Evolutionary conservation across 2,797 vertebrate genomes (phyloP).

Genomic region (Cuniculus paca): DNA sequence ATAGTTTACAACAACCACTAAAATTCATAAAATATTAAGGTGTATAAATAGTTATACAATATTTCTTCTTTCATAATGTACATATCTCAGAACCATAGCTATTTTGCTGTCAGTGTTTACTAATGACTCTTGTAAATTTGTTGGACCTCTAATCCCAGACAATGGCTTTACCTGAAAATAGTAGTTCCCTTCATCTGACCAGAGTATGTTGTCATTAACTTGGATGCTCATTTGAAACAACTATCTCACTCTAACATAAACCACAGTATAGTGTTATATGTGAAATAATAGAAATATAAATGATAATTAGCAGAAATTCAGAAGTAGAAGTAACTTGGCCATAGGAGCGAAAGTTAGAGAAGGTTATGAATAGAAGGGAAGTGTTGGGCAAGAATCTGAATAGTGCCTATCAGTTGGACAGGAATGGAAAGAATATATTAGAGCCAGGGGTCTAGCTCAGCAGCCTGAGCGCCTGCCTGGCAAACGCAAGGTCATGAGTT

Average conservation of each 20-base stretch:
- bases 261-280: not conserved
- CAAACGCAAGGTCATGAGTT: too few relatives aligned
- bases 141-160: not conserved
- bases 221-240: not conserved
- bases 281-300: constrained; percentile 3
- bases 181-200: not conserved
- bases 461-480: too few relatives aligned
- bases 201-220: not conserved
- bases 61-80: not conserved
- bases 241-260: not conserved
- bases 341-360: not conserved
- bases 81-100: not conserved
- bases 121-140: not conserved
- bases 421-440: not conserved
- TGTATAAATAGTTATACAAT: not conserved
- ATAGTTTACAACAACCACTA: not conserved
- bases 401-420: not conserved
- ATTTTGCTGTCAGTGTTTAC: not conserved
- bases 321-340: not conserved
- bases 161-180: not conserved
- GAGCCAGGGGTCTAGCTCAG: too few relatives aligned
- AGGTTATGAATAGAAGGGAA: not conserved
- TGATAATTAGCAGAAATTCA: not conserved
- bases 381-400: not conserved
- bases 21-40: not conserved